Percentiles rank a stretch among this genome's conserved stretches.
phyloP scores from a whole-genome alignment of 2,113 vertebrate species.

The Rhipidura dahli region DNA sequence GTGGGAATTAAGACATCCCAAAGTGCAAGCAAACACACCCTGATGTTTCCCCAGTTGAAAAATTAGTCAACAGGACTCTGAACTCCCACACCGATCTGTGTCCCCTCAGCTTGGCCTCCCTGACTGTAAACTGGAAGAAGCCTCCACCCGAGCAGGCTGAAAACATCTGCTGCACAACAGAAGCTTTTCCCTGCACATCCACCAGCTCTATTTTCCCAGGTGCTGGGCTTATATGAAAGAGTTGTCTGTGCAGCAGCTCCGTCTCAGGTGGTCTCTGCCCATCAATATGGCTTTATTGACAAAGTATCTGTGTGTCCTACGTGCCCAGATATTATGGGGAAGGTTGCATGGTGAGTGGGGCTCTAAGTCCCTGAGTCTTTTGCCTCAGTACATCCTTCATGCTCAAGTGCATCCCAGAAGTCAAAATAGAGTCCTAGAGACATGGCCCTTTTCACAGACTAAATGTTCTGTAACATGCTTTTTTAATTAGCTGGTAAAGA shows the following conservation, averaged over 20 bases:
- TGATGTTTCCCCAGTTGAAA: background rate
- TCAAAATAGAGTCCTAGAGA: background rate
- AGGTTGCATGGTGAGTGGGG: rapidly evolving
- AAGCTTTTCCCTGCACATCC: background rate
- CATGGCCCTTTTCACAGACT: rapidly evolving
- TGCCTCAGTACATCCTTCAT: background rate
- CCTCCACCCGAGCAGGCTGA: background rate
- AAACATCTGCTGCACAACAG: background rate
- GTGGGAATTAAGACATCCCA: background rate
- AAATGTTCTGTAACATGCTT: background rate
- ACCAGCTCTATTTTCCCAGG: background rate
- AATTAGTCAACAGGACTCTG: background rate
- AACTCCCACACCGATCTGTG: background rate
- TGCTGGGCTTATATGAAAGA: background rate
- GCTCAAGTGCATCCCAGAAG: background rate
- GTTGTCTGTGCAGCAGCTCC: background rate
- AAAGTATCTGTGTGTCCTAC: background rate
- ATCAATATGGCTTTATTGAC: background rate
- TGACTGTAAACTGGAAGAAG: background rate
- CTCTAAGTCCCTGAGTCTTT: background rate
- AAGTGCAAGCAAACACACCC: background rate
- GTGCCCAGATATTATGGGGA: background rate
- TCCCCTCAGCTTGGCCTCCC: background rate
- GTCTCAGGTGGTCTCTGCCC: background rate
- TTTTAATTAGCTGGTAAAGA: background rate